A percentile compares a stretch with the other conserved stretches of the same genome.
Evolutionary conservation across 2,888 invertebrate genomes (phyloP).

Genomic region (Camptogramma bilineatum): DNA sequence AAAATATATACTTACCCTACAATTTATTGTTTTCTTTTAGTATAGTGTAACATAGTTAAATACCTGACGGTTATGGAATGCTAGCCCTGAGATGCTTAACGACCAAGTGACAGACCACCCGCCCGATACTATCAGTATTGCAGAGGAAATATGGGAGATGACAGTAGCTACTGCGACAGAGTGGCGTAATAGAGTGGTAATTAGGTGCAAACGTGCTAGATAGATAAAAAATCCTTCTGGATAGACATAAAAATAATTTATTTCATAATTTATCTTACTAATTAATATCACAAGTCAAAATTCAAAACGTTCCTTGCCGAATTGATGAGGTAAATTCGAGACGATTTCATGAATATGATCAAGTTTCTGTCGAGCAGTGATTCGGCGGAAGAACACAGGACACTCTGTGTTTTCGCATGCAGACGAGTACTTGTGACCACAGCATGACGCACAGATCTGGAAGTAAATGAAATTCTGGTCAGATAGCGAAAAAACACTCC

Average conservation of each 20-base stretch:
- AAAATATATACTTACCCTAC: no score
- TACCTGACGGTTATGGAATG: no score
- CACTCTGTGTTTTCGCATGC: slow-evolving; percentile 73
- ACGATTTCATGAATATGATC: slow-evolving; percentile 62
- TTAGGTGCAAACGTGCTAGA: background rate
- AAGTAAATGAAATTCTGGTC: slow-evolving; percentile 27
- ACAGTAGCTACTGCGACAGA: no score
- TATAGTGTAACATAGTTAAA: no score
- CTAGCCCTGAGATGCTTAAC: no score
- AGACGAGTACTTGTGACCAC: slow-evolving; percentile 59
- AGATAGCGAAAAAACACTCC: background rate
- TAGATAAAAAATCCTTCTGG: background rate
- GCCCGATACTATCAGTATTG: no score
- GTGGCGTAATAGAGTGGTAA: no score
- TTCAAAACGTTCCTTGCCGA: slow-evolving; percentile 53
- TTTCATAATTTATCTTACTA: slow-evolving; percentile 1
- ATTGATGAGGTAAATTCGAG: slow-evolving; percentile 61
- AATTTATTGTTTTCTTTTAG: no score
- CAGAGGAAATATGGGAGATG: no score
- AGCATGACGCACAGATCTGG: slow-evolving; percentile 74
- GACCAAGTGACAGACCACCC: no score
- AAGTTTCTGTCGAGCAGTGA: slow-evolving; percentile 60
- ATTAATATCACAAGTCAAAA: slow-evolving; percentile 42
- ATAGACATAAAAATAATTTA: background rate
- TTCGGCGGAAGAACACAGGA: slow-evolving; percentile 69